Evolutionary conservation across 2,888 invertebrate species (phyloP), one percentile per base, ranked within the genome.

Genomic region (Achlya flavicornis): DNA sequence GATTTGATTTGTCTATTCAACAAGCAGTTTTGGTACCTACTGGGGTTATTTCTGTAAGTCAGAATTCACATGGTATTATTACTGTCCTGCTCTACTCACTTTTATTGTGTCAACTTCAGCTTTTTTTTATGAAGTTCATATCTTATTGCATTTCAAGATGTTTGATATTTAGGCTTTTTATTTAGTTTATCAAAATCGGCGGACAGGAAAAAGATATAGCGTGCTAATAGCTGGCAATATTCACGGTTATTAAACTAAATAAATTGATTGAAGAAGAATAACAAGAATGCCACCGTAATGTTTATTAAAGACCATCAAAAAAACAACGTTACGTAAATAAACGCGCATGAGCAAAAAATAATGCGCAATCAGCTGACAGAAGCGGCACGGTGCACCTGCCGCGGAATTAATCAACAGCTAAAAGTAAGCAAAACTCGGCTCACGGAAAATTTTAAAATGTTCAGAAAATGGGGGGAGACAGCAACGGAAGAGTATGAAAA

Each of bases 381-480:
- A 85, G 85, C 90, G 84, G 91, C 77, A 82, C 80, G 80, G 87
- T 5, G n/a, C 46, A 46, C 6, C n/a, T 5, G n/a, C 90, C 88
- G 89, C 89, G 86, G 87, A 89, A 91, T 91, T 92, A 92, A 92
- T 91, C 89, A 91, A 89, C 87, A 78, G 74, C 79, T 82, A 82
- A 86, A 86, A 85, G 88, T 89, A 90, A 90, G 88, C 87, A 85
- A 84, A 84, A 83, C 80, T 79, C 75, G 66, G 46, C 63, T 62
- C 64, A 63, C 58, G 64, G 69, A 78, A 82, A 81, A 81, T 83
- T 83, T 81, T 83, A 86, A 88, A 85, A 86, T 76, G 78, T 79
- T 80, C 84, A 83, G 82, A 80, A 84, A 85, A 85, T 53, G 53
- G 53, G 79, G 83, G 84, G 83, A 85, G 79, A 83, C 82, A 84